Evolutionary conservation across 2,888 invertebrate genomes (phyloP).

Genomic region (Philaethria dido): DNA sequence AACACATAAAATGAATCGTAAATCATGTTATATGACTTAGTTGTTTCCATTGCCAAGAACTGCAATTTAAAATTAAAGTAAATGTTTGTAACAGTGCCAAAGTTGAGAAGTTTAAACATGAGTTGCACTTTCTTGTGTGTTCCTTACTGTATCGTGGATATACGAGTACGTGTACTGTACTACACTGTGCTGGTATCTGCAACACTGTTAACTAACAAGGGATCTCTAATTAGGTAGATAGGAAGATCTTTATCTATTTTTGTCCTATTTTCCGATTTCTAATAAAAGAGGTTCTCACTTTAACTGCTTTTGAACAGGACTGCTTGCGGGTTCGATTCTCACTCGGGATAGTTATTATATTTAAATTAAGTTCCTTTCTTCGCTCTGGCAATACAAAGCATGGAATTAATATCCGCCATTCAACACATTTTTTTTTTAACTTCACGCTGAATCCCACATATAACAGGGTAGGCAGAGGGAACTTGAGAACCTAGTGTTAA

Average conservation of each 20-base stretch:
- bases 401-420: too few species aligned
- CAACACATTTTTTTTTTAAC: too few species aligned
- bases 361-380: too few species aligned
- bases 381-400: too few species aligned
- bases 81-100: slow-evolving; percentile 43
- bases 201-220: slow-evolving; percentile 21
- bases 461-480: too few species aligned
- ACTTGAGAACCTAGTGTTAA: too few species aligned
- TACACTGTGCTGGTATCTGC: slow-evolving; percentile 31
- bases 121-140: slow-evolving; percentile 29
- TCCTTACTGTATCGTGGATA: slow-evolving; percentile 28
- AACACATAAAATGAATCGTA: slow-evolving; percentile 41
- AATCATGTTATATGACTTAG: slow-evolving; percentile 38
- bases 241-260: slow-evolving; percentile 7
- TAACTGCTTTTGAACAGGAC: too few species aligned
- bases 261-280: background rate
- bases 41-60: slow-evolving; percentile 42
- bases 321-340: too few species aligned
- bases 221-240: slow-evolving; percentile 27
- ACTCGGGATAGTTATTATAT: too few species aligned
- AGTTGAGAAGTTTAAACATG: slow-evolving; percentile 36
- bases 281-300: too few species aligned
- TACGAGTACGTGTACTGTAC: too few species aligned
- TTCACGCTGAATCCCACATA: too few species aligned
- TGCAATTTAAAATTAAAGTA: slow-evolving; percentile 43